A percentile compares a stretch with the other conserved stretches of the same genome.
phyloP scores from a whole-genome alignment of 2,113 vertebrate species.

The Physeter macrocephalus region DNA sequence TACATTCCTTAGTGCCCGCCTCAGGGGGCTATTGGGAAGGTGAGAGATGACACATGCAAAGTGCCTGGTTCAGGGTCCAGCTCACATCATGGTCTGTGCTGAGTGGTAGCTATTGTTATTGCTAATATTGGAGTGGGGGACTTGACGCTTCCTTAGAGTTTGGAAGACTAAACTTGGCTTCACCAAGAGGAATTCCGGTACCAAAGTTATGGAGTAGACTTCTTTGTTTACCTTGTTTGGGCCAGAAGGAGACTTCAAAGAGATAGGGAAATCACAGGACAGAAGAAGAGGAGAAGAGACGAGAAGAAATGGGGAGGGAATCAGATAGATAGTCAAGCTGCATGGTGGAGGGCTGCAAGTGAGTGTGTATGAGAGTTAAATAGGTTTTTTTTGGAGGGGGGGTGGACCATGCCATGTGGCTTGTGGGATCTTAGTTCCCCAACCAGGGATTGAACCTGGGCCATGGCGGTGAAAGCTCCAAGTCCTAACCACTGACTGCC shows the following conservation, averaged over 20 bases:
- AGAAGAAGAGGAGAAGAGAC: background rate
- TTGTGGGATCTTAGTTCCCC: background rate
- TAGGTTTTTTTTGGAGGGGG: background rate
- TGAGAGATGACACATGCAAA: background rate
- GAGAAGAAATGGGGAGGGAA: no score
- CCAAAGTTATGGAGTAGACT: no score
- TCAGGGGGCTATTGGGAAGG: background rate
- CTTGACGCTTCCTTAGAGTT: background rate
- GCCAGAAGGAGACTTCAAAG: background rate
- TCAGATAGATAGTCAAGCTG: accelerated
- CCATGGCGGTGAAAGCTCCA: background rate
- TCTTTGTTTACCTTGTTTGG: background rate
- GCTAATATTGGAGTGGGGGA: accelerated
- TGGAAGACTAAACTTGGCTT: background rate
- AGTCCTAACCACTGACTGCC: background rate
- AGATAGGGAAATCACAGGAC: background rate
- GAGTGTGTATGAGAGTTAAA: background rate
- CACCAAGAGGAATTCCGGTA: background rate
- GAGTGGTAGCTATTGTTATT: no score
- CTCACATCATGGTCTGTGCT: no score
- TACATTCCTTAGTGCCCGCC: background rate
- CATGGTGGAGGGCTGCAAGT: accelerated
- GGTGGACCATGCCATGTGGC: background rate
- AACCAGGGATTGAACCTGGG: background rate
- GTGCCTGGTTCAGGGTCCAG: background rate